phyloP scores from a whole-genome alignment of 2,888 invertebrate genomes.

The Pharmacophagus antenor region DNA sequence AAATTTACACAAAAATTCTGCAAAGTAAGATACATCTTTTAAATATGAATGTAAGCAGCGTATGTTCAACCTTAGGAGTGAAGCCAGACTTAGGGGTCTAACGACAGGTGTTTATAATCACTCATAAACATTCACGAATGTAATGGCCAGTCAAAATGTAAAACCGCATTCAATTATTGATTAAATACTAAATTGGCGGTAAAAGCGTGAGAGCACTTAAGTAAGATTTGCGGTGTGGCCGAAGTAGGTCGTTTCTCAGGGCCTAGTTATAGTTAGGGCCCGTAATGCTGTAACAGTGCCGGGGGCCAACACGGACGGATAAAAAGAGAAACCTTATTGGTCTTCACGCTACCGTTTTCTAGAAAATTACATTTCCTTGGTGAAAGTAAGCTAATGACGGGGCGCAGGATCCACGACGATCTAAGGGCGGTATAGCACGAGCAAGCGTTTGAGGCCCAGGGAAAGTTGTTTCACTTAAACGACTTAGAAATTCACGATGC shows the following conservation, averaged over 20 bases:
- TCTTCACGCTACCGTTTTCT: constrained; percentile 77
- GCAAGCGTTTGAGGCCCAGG: constrained; percentile 34
- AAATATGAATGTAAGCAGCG: too few species aligned
- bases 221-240: constrained; percentile 47
- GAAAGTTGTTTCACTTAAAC: constrained; percentile 49
- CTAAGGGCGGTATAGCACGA: constrained; percentile 66
- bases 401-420: constrained; percentile 62
- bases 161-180: constrained; percentile 16
- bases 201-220: constrained; percentile 43
- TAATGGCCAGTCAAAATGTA: not conserved
- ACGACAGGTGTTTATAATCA: not conserved
- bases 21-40: too few species aligned
- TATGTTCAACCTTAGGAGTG: too few species aligned
- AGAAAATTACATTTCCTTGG: constrained; percentile 78
- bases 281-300: constrained; percentile 68
- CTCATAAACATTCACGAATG: not conserved
- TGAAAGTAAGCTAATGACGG: constrained; percentile 74
- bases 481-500: constrained; percentile 33
- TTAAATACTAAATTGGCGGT: constrained; percentile 17
- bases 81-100: not conserved
- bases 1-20: too few species aligned
- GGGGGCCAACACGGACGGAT: constrained; percentile 63
- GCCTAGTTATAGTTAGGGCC: constrained; percentile 48
- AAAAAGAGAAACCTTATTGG: constrained; percentile 69
- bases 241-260: constrained; percentile 60